Percentiles rank a stretch among this genome's conserved stretches.
Conservation (phyloP, 2,888 invertebrate genomes). For the Pyrrhosoma nymphula region DNA sequence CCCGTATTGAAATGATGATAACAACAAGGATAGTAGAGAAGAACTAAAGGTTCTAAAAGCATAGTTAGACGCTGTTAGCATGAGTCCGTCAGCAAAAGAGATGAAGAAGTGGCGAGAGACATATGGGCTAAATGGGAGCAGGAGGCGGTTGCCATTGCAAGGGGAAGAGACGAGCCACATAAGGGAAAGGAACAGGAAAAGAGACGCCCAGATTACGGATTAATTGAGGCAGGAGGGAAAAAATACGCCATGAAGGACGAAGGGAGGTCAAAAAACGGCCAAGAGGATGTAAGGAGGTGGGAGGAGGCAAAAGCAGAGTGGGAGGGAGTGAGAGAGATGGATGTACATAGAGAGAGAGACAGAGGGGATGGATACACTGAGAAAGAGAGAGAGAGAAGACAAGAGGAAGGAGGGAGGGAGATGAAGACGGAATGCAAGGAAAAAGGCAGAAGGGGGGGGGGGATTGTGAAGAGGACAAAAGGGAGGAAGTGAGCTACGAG, state of each 20-base stretch:
- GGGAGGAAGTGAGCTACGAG: background rate
- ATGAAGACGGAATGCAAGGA: too few relatives aligned
- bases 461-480: background rate
- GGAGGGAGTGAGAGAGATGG: background rate
- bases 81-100: background rate
- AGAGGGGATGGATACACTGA: too few relatives aligned
- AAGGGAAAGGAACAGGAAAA: background rate
- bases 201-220: conserved; percentile 5
- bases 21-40: too few relatives aligned
- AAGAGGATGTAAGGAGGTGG: background rate
- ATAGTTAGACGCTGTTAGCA: too few relatives aligned
- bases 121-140: background rate
- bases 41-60: too few relatives aligned
- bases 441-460: background rate
- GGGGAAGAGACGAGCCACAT: background rate
- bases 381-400: too few relatives aligned
- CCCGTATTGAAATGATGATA: too few relatives aligned
- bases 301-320: background rate
- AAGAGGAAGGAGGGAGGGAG: too few relatives aligned
- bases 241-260: background rate
- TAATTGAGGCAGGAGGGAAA: background rate
- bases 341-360: background rate
- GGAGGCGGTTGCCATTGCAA: background rate
- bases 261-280: background rate
- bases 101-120: background rate